Conservation (phyloP, 2,888 invertebrate genomes). For the Blastobasis lacticolella region DNA sequence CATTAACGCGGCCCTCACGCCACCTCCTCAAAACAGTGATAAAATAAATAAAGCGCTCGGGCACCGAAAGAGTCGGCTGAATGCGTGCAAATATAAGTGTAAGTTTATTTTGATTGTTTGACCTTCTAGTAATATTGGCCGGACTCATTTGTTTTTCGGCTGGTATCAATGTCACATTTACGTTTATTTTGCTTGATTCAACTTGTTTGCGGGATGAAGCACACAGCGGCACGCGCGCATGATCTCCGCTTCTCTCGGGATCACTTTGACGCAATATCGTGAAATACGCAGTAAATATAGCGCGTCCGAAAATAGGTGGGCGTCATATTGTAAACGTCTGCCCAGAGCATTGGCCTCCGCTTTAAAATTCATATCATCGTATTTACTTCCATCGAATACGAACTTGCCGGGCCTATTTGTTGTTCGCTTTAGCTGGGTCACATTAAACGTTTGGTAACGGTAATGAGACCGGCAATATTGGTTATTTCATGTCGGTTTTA, state of each 20-base stretch:
- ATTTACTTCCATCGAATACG: background rate
- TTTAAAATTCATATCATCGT: constrained; percentile 30
- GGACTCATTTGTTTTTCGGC: constrained; percentile 26
- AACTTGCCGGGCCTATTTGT: no score
- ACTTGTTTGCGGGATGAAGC: background rate
- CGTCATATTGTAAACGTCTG: constrained; percentile 44
- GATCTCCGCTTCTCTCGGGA: no score
- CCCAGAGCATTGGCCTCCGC: constrained; percentile 46
- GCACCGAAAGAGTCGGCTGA: no score
- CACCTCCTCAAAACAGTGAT: no score
- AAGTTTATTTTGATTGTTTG: constrained; percentile 9
- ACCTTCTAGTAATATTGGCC: constrained; percentile 22
- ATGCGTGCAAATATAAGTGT: no score
- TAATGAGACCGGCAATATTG: background rate
- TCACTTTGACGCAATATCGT: constrained; percentile 35
- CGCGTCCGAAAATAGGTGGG: constrained; percentile 57
- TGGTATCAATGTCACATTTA: constrained; percentile 34
- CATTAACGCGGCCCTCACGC: background rate
- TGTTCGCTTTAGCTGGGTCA: no score
- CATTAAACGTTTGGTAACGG: background rate
- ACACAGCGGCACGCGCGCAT: no score
- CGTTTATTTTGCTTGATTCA: constrained; percentile 25
- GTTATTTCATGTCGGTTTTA: background rate
- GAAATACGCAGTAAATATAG: constrained; percentile 48
- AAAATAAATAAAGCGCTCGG: no score